Conservation (phyloP, 2,888 invertebrate genomes). For the Luffia ferchaultella region DNA sequence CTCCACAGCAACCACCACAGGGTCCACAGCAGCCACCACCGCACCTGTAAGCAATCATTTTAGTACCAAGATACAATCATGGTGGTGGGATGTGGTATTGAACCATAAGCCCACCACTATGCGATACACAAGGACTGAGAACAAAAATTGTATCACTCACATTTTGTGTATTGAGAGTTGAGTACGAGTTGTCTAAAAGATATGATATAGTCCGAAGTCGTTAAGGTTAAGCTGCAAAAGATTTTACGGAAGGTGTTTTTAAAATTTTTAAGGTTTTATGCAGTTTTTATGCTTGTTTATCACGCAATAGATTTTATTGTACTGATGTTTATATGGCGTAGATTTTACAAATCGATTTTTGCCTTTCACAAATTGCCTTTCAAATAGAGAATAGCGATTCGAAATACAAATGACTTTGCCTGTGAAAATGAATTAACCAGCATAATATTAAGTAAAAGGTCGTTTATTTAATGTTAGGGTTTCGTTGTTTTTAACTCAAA, state of each 20-base stretch:
- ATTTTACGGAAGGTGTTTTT: background rate
- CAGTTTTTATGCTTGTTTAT: constrained; percentile 18
- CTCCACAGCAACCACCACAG: constrained; percentile 23
- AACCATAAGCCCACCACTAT: too few species aligned
- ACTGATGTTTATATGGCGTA: constrained; percentile 21
- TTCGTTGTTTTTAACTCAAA: too few species aligned
- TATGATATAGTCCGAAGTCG: background rate
- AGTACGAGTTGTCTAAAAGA: background rate
- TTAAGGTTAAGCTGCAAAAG: too few species aligned
- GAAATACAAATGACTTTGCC: too few species aligned
- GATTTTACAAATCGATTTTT: constrained; percentile 28
- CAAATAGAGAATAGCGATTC: constrained; percentile 21
- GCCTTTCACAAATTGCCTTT: too few species aligned
- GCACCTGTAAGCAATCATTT: background rate
- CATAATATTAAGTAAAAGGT: too few species aligned
- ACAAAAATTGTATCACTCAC: background rate
- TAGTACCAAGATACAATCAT: background rate
- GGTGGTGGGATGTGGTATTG: too few species aligned
- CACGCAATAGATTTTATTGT: constrained; percentile 32
- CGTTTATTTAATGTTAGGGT: too few species aligned
- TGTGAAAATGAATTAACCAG: too few species aligned
- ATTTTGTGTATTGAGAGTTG: background rate
- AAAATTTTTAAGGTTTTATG: constrained; percentile 17
- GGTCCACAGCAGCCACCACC: constrained; percentile 37
- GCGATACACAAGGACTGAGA: background rate